Percentiles rank a stretch among this genome's conserved stretches.
Conservation (phyloP, 2,888 invertebrate species). For the Caenorhabditis doughertyi region DNA sequence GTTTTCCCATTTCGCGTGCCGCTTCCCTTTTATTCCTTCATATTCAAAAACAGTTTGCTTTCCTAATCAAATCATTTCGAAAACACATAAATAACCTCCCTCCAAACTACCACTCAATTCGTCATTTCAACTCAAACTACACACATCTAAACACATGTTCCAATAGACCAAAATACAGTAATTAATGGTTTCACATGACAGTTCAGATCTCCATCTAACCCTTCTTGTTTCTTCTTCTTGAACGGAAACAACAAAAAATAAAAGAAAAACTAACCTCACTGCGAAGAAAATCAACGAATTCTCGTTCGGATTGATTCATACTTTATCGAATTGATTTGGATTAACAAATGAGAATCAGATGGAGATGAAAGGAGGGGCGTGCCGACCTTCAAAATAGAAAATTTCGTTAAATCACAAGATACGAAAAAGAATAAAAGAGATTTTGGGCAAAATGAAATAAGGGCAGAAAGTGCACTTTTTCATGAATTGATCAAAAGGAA, state of each 20-base stretch:
- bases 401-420: conserved; percentile 20
- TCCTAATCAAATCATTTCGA: conserved; percentile 11
- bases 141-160: conserved; percentile 13
- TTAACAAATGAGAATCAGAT: conserved; percentile 9
- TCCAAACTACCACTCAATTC: neutral
- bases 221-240: neutral
- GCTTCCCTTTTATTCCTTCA: neutral
- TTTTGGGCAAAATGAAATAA: conserved; percentile 29
- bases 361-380: neutral
- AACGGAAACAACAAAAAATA: neutral
- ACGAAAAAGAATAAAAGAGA: conserved; percentile 23
- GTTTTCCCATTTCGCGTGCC: no score
- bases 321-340: conserved; percentile 8
- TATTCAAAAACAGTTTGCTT: neutral
- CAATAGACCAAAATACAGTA: conserved; percentile 18
- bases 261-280: conserved; percentile 44
- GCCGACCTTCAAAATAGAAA: conserved; percentile 33
- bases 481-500: conserved; percentile 15
- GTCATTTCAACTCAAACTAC: conserved; percentile 13
- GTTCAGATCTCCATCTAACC: neutral
- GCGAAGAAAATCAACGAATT: conserved; percentile 63
- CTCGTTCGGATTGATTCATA: conserved; percentile 62
- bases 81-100: neutral
- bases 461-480: conserved; percentile 39
- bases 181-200: conserved; percentile 11